Evolutionary conservation across 64 coral and sea anemone species (phyloP).

Genomic region (Dendrophyllia cribrosa): DNA sequence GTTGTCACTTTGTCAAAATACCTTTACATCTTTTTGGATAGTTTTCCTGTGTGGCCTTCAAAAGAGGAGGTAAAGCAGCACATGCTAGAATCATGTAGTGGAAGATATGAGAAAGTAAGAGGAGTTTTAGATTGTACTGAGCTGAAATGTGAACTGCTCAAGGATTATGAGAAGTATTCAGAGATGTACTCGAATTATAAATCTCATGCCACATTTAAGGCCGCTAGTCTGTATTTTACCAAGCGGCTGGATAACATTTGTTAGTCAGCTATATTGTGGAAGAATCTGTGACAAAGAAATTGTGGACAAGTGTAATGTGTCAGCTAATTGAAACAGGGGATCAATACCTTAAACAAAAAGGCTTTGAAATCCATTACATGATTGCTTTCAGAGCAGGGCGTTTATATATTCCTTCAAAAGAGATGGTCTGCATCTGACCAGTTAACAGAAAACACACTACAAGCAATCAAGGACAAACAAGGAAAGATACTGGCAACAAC

Average conservation of each 20-base stretch:
- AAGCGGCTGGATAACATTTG: constrained; percentile 73
- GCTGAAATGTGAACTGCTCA: constrained; percentile 66
- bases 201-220: constrained; percentile 65
- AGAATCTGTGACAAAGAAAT: constrained; percentile 74
- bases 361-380: constrained; percentile 73
- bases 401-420: constrained; percentile 58
- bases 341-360: constrained; percentile 60
- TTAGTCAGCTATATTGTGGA: constrained; percentile 64
- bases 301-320: constrained; percentile 54
- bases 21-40: constrained; percentile 49
- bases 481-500: background rate
- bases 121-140: constrained; percentile 75
- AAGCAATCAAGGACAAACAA: too few relatives aligned
- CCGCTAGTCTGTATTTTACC: constrained; percentile 61
- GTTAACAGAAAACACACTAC: background rate
- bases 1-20: constrained; percentile 57
- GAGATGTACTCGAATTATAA: constrained; percentile 71
- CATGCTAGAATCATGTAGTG: constrained; percentile 28
- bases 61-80: constrained; percentile 35
- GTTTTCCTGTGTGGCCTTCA: constrained; percentile 52
- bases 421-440: constrained; percentile 13
- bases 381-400: constrained; percentile 51
- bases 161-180: constrained; percentile 64
- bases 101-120: constrained; percentile 49
- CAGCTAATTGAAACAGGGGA: constrained; percentile 55